A percentile compares a stretch with the other conserved stretches of the same genome.
Evolutionary conservation across 2,113 vertebrate genomes (phyloP).

Genomic region (Myotis lucifugus): DNA sequence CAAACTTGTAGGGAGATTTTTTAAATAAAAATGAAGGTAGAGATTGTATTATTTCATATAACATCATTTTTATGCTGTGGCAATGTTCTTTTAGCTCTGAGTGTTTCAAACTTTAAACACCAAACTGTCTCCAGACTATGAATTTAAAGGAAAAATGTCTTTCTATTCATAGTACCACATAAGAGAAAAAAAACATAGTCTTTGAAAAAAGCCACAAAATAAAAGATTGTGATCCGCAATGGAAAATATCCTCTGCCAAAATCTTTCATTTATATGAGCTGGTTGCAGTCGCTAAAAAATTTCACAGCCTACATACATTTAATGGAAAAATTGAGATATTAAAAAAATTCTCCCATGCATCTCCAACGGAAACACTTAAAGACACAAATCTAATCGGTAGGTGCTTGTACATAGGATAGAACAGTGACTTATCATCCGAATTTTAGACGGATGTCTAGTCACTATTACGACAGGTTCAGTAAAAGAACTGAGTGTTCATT

Average conservation of each 20-base stretch:
- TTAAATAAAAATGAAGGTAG: background rate
- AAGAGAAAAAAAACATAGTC: background rate
- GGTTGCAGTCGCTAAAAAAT: background rate
- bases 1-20: background rate
- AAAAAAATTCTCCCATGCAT: background rate
- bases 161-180: background rate
- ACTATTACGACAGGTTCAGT: background rate
- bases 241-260: background rate
- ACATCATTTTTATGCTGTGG: background rate
- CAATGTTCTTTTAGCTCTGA: background rate
- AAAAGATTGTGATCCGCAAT: background rate
- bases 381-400: background rate
- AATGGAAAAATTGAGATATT: background rate
- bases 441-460: background rate
- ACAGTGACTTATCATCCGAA: background rate
- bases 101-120: background rate
- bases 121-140: background rate
- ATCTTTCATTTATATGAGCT: background rate
- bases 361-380: background rate
- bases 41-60: background rate
- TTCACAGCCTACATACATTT: background rate
- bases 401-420: background rate
- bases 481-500: background rate
- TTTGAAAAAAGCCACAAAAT: background rate
- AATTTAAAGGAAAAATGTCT: background rate